Evolutionary conservation across 2,888 invertebrate genomes (phyloP), one percentile per base, ranked within the genome.

Genomic region (Kryphioiulus occultus): DNA sequence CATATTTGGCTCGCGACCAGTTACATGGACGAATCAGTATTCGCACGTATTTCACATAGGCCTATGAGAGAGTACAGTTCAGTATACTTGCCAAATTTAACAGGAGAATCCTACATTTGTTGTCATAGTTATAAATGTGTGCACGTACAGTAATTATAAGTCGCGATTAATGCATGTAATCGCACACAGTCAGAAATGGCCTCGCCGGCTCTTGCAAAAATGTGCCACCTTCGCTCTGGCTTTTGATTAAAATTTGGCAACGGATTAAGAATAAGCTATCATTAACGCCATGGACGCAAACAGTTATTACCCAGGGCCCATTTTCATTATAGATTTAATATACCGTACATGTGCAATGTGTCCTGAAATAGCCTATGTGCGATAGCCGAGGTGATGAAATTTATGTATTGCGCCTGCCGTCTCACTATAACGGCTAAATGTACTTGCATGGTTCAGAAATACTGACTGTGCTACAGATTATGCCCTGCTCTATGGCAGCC

Each of bases 191-290:
- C 78, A 78, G 78, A 78, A 78, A 12, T 10, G 30, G 30, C 30
- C 78, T 26, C 26, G 26, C 30, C 78, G 30, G 22, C 30, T 78
- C 44, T 78, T 12, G 78, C 78, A 30, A 78, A 22, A 78, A 30
- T 78, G 78, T 15, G 12, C 10, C 26, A 30, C 1, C 26, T 9
- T 78, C 30, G 5, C 26, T 9, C 5, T 68, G 22, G 22, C 22
- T 68, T 68, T 68, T 68, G 22, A 78, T 78, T 78, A 78, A 30
- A 78, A 26, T 22, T 78, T 78, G 78, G 78, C 78, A 78, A 30
- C 78, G 30, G 78, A 30, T 78, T 78, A 30, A 30, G 78, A 78
- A 2, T 22, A n/a, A n/a, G n/a, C n/a, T n/a, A 22, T n/a, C 59
- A 22, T 59, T 22, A 22, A 22, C 59, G 22, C 22, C 22, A 22